Base-by-base conservation (phyloP, 2,797 vertebrate species). In the Sebastes ruberrimus region DNA sequence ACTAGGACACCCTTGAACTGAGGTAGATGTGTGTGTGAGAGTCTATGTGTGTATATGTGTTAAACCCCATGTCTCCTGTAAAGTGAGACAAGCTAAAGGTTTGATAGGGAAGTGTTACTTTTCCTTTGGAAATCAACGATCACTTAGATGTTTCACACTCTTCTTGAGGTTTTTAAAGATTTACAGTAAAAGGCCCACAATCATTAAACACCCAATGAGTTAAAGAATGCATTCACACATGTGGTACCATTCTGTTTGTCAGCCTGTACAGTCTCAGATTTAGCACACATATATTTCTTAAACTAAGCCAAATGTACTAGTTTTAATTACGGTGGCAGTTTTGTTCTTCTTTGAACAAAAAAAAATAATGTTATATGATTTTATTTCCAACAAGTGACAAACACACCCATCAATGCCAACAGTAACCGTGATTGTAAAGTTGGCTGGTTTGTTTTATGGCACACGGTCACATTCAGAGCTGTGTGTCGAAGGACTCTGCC, bases 391-490 rank as follows among this genome's bases (percentile, higher is more conserved):
- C 27, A 57, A 76, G 79, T 73, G 76, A 86, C 82, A 91, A 86
- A 86, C 79, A 84, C 84, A 75, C 38, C 79, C 49, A 25, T 82
- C 74, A 81, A 71, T 32, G 77, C 69, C 56, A 83, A 92, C 79
- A 92, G 77, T 88, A 83, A 89, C 71, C 71, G 8, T 52, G 57
- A 88, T 82, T 91, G 91, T 91, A 90, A 84, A 89, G 62, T 80
- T 76, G 74, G 65, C 81, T 62, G 35, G 71, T 62, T 74, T 74
- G 80, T 89, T 88, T 84, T 85, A 91, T 73, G 73, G 67, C 61
- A 69, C 69, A 71, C 79, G 60, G 78, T 86, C 74, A 87, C 88
- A 95, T 90, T 67, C 30, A 84, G 78, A 91, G 71, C 20, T 81
- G 70, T 55, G 77, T 87, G 87, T 86, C 33, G 42, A 75, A 78